These are phyloP conservation scores for Caenorhabditis brenneri DNA, from an alignment of 1,140 invertebrate species.

Conservation along the genomic window DNA sequence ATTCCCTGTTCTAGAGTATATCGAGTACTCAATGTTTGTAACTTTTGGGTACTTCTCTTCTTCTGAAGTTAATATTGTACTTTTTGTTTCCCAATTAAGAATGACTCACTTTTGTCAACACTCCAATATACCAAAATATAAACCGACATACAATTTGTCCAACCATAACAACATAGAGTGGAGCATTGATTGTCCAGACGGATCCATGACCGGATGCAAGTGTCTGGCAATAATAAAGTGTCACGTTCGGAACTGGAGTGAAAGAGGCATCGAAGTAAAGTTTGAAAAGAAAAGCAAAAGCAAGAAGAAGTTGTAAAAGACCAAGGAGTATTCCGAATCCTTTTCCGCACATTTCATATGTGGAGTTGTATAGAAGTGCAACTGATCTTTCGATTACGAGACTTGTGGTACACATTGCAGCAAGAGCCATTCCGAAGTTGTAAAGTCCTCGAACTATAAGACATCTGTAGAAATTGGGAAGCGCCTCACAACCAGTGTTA, in stretches of 20 bases:
- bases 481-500: background rate
- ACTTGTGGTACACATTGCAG: constrained; percentile 26
- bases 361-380: background rate
- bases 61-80: background rate
- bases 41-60: background rate
- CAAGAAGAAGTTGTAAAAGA: background rate
- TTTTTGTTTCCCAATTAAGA: background rate
- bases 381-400: background rate
- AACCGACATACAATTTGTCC: background rate
- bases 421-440: constrained; percentile 20
- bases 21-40: constrained; percentile 4
- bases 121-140: constrained; percentile 5
- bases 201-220: constrained; percentile 31
- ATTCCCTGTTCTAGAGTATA: constrained; percentile 26
- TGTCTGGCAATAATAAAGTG: constrained; percentile 31
- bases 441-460: background rate
- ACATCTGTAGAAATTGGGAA: constrained; percentile 22
- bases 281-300: constrained; percentile 26
- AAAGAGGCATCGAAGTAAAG: constrained; percentile 29
- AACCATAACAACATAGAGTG: constrained; percentile 20
- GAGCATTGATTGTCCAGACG: constrained; percentile 29
- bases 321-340: constrained; percentile 12
- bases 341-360: constrained; percentile 26
- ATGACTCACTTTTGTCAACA: constrained; percentile 3
- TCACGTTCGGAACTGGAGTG: constrained; percentile 10